These are phyloP conservation scores for Grapholita molesta DNA, from an alignment of 1,140 invertebrate species.

Conservation along the genomic window DNA sequence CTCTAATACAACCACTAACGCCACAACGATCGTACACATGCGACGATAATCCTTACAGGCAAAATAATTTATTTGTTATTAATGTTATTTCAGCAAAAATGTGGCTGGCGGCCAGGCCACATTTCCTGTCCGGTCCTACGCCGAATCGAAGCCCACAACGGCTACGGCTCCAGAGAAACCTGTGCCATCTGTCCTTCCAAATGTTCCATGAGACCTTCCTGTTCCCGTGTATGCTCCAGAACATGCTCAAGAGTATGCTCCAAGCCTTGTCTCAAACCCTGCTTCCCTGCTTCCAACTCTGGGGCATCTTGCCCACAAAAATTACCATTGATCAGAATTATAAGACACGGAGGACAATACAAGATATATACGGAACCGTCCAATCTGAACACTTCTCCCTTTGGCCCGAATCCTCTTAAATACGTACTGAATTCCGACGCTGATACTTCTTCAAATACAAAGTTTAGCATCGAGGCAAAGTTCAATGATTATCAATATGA, in stretches of 20 bases:
- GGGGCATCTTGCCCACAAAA: constrained; percentile 26
- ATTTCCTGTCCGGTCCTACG: constrained; percentile 62
- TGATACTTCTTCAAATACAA: constrained; percentile 25
- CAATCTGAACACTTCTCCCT: constrained; percentile 58
- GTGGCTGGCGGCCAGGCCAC: constrained; percentile 69
- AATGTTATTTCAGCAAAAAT: constrained; percentile 45
- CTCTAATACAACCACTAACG: too few species aligned
- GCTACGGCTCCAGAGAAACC: constrained; percentile 47
- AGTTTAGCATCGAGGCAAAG: constrained; percentile 66
- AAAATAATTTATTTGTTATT: not conserved
- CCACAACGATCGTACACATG: too few species aligned
- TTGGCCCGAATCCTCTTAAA: constrained; percentile 62
- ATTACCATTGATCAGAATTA: constrained; percentile 55
- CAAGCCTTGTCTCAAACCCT: not conserved
- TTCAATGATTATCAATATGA: constrained; percentile 68
- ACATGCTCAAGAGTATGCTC: not conserved
- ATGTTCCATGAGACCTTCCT: constrained; percentile 7
- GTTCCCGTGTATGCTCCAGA: not conserved
- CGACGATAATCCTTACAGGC: too few species aligned
- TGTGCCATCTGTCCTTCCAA: constrained; percentile 41
- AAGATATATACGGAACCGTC: constrained; percentile 63
- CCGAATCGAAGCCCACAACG: constrained; percentile 61
- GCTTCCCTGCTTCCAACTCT: not conserved
- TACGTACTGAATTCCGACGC: constrained; percentile 60
- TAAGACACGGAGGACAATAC: constrained; percentile 61